Evolutionary conservation across 2,797 vertebrate genomes (phyloP).

Genomic region (Gouania willdenowi): DNA sequence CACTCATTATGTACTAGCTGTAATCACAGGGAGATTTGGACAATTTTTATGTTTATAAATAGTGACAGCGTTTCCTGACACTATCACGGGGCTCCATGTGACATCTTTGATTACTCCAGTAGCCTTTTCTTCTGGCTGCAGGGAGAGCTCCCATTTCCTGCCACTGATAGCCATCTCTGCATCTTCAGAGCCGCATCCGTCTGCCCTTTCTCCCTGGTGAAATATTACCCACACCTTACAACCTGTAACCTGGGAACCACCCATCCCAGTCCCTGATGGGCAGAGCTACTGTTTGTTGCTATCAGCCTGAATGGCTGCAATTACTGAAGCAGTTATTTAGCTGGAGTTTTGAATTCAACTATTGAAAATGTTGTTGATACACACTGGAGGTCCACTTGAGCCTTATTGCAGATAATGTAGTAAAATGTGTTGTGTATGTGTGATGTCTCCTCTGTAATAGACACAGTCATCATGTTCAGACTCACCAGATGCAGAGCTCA

Average conservation of each 20-base stretch:
- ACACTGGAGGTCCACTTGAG: constrained; percentile 6
- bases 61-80: not conserved
- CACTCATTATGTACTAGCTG: too few relatives aligned
- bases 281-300: constrained; percentile 18
- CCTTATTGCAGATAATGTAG: constrained; percentile 21
- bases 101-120: constrained; percentile 10
- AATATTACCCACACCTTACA: constrained; percentile 36
- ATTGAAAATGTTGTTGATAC: constrained; percentile 11
- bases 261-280: constrained; percentile 13
- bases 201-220: constrained; percentile 16
- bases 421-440: constrained; percentile 40
- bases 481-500: constrained; percentile 41
- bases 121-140: not conserved
- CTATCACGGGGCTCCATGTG: constrained; percentile 4
- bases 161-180: constrained; percentile 37
- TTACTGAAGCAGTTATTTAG: too few relatives aligned
- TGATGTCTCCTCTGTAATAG: constrained; percentile 33
- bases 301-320: too few relatives aligned
- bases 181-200: constrained; percentile 35
- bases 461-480: constrained; percentile 42
- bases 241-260: constrained; percentile 21
- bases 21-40: too few relatives aligned
- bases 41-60: not conserved
- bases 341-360: constrained; percentile 4
- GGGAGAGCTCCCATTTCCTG: constrained; percentile 25